A percentile compares a stretch with the other conserved stretches of the same genome.
These are phyloP conservation scores for Vulpes lagopus DNA, from an alignment of 2,113 vertebrate species.

Conservation along the genomic window DNA sequence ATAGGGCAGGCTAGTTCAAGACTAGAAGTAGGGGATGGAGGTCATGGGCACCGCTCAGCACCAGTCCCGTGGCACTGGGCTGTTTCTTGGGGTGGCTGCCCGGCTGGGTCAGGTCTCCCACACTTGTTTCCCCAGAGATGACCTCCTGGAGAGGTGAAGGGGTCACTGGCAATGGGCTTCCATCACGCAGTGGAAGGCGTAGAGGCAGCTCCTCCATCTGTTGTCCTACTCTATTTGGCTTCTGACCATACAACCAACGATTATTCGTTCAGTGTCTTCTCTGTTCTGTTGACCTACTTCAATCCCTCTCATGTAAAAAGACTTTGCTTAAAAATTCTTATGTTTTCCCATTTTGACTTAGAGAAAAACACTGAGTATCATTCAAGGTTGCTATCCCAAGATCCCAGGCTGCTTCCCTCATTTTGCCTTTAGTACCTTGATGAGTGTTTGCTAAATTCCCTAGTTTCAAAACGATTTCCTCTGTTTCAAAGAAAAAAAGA, in stretches of 20 bases:
- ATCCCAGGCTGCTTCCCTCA: background rate
- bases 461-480: slow-evolving; percentile 32
- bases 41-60: accelerated
- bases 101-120: background rate
- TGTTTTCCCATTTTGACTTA: background rate
- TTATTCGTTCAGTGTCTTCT: background rate
- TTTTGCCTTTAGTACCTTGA: slow-evolving; percentile 25
- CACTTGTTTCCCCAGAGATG: background rate
- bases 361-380: background rate
- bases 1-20: background rate
- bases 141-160: too few species aligned
- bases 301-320: background rate
- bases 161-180: background rate
- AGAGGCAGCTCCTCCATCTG: background rate
- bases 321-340: background rate
- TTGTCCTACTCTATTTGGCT: background rate
- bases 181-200: accelerated
- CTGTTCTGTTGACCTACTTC: background rate
- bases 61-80: background rate
- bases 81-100: background rate
- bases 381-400: background rate
- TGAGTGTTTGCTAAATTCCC: slow-evolving; percentile 30
- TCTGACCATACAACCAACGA: accelerated
- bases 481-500: background rate
- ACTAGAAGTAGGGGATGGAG: background rate